These are phyloP conservation scores for Neomicropteryx cornuta DNA, from an alignment of 1,140 invertebrate genomes.

Conservation along the genomic window DNA sequence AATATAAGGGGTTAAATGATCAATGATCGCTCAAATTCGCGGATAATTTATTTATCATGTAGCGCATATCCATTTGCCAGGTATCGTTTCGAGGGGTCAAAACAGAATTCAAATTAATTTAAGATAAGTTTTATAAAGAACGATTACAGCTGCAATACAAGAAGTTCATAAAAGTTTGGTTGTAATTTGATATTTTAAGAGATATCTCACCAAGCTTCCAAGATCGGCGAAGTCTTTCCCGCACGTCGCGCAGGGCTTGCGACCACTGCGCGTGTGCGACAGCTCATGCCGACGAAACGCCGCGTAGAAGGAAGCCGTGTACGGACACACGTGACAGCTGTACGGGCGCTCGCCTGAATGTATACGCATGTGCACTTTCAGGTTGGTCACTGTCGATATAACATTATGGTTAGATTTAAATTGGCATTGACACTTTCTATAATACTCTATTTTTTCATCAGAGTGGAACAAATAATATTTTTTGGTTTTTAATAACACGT, in stretches of 20 bases:
- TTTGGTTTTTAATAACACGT: neutral
- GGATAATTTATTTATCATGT: no score
- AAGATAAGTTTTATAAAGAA: neutral
- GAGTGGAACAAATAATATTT: neutral
- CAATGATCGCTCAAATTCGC: no score
- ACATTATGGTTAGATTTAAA: conserved; percentile 3
- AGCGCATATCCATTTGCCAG: no score
- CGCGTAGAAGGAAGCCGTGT: conserved; percentile 12
- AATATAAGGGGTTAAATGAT: no score
- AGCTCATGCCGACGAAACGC: conserved; percentile 11
- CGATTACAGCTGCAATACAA: no score
- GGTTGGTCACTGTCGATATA: conserved; percentile 14
- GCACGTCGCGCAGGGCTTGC: conserved; percentile 10
- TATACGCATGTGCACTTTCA: conserved; percentile 17
- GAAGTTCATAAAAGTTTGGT: neutral
- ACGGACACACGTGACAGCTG: conserved; percentile 37
- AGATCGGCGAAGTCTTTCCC: conserved; percentile 12
- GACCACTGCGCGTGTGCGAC: conserved; percentile 8
- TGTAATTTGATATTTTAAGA: neutral
- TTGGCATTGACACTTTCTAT: neutral
- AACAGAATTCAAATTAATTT: conserved; percentile 3
- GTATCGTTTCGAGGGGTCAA: no score
- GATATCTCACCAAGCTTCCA: conserved; percentile 11
- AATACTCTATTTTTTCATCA: neutral
- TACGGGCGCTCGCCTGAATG: conserved; percentile 46